phyloP scores from a whole-genome alignment of 64 coral and sea anemone species.

The Exaiptasia diaphana region DNA sequence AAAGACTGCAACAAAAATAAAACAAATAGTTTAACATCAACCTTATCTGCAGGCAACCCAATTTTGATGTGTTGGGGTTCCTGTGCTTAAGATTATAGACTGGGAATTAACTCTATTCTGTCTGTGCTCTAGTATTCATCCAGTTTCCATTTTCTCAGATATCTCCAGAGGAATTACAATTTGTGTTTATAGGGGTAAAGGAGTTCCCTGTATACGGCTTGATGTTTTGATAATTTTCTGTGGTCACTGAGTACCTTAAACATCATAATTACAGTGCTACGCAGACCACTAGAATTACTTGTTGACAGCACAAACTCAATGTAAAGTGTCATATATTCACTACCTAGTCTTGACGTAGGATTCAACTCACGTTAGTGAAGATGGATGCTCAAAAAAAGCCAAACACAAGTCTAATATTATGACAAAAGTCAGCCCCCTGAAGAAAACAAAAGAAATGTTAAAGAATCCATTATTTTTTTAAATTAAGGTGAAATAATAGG shows the following conservation, averaged over 20 bases:
- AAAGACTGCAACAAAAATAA: constrained; percentile 25
- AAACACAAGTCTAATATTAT: constrained; percentile 73
- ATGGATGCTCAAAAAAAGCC: constrained; percentile 93
- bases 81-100: too few relatives aligned
- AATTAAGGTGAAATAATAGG: background rate
- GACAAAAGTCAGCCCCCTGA: constrained; percentile 74
- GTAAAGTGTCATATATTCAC: background rate
- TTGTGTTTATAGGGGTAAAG: too few relatives aligned
- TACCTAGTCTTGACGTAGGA: background rate
- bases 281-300: too few relatives aligned
- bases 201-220: too few relatives aligned
- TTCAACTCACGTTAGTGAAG: constrained; percentile 89
- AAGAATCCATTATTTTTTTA: background rate
- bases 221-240: too few relatives aligned
- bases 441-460: background rate
- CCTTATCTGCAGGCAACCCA: too few relatives aligned
- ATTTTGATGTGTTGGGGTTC: too few relatives aligned
- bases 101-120: too few relatives aligned
- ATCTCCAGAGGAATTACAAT: background rate
- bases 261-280: too few relatives aligned
- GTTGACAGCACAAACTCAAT: background rate
- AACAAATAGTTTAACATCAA: background rate
- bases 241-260: background rate
- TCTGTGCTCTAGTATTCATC: too few relatives aligned
- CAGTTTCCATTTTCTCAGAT: too few relatives aligned